phyloP scores from a whole-genome alignment of 2,888 invertebrate genomes.

The Amorpha juglandis region DNA sequence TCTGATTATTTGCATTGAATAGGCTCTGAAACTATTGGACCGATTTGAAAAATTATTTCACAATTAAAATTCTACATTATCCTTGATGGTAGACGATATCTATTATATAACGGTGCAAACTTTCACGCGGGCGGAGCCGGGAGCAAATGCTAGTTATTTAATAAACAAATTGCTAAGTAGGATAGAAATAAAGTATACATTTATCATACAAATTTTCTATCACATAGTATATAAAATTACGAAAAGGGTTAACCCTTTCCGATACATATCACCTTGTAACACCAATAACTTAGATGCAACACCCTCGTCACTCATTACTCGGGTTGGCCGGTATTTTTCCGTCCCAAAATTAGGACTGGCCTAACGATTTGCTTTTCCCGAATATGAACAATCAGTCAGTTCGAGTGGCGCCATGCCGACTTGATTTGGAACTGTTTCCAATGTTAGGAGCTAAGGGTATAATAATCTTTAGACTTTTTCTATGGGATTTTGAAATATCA shows the following conservation, averaged over 20 bases:
- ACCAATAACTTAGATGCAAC: background rate
- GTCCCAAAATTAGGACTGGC: conserved; percentile 11
- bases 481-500: too few species aligned
- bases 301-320: background rate
- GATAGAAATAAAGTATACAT: too few species aligned
- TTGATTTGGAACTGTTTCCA: conserved; percentile 31
- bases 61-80: too few species aligned
- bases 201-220: background rate
- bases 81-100: too few species aligned
- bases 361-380: conserved; percentile 33
- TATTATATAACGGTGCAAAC: too few species aligned
- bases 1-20: too few species aligned
- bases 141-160: too few species aligned
- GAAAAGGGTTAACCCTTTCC: background rate
- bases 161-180: too few species aligned
- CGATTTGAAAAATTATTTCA: too few species aligned
- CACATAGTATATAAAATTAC: background rate
- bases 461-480: too few species aligned
- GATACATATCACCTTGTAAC: background rate
- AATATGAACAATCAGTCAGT: conserved; percentile 52
- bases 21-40: too few species aligned
- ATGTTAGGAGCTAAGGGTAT: background rate
- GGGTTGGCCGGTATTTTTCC: background rate
- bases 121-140: too few species aligned
- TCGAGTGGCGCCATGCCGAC: conserved; percentile 36